phyloP scores from a whole-genome alignment of 2,888 invertebrate genomes.

The Thymelicus lineola region DNA sequence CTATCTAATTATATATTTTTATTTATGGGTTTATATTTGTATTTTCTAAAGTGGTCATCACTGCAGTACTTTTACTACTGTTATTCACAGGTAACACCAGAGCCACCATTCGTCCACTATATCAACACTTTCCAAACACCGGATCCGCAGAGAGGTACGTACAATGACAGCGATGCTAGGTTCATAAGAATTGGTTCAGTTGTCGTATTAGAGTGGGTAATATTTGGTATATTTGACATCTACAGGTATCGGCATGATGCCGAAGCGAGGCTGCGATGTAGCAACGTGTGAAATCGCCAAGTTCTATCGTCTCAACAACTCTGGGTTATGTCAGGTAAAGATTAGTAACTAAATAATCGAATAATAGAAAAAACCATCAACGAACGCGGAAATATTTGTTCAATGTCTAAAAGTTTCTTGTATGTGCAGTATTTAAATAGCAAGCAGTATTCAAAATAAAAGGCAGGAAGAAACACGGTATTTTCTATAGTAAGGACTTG shows the following conservation, averaged over 20 bases:
- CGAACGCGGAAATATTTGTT: no score
- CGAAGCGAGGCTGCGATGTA: constrained; percentile 98
- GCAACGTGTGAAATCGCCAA: constrained; percentile 97
- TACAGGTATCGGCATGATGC: constrained; percentile 95
- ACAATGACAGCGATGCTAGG: not conserved
- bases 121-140: constrained; percentile 99
- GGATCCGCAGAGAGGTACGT: constrained; percentile 96
- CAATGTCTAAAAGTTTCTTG: no score
- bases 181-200: no score
- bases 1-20: no score
- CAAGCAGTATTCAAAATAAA: no score
- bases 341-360: not conserved
- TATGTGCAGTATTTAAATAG: no score
- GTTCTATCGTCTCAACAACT: constrained; percentile 98
- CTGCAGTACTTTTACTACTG: no score
- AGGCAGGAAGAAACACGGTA: no score
- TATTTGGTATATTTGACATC: not conserved
- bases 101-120: constrained; percentile 97
- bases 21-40: no score
- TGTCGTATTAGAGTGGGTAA: not conserved
- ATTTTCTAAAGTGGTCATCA: no score
- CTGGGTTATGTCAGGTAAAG: constrained; percentile 93
- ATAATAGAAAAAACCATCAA: not conserved
- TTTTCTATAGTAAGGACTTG: no score
- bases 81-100: constrained; percentile 90